A percentile compares a stretch with the other conserved stretches of the same genome.
Conservation (phyloP, 2,113 vertebrate genomes). For the Salvelinus alpinus region DNA sequence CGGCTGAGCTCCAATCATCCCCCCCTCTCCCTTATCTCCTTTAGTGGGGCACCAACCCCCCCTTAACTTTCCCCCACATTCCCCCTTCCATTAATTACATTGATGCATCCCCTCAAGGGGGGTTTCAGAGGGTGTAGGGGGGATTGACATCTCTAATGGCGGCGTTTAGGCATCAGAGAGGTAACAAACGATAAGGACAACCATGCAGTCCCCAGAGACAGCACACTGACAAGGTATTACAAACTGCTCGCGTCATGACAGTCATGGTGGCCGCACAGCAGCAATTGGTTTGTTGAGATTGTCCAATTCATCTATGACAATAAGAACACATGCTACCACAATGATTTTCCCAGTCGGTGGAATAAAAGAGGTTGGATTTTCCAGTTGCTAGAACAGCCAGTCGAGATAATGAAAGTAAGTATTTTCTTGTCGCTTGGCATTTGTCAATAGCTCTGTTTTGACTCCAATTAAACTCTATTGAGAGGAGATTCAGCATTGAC, state of each 20-base stretch:
- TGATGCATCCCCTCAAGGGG: background rate
- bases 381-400: too few relatives aligned
- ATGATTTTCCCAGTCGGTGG: background rate
- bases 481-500: background rate
- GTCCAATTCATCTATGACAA: background rate
- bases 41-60: background rate
- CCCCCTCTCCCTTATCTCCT: background rate
- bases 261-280: background rate
- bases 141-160: conserved; percentile 14
- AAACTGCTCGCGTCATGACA: too few relatives aligned
- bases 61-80: background rate
- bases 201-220: background rate
- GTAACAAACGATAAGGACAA: conserved; percentile 21
- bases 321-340: background rate
- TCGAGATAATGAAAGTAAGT: background rate
- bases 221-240: background rate
- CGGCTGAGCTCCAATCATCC: conserved; percentile 25
- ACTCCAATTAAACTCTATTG: background rate
- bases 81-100: conserved; percentile 2
- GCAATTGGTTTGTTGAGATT: background rate
- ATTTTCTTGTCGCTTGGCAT: background rate
- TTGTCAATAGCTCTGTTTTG: background rate
- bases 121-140: background rate
- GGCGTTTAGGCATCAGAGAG: background rate
- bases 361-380: too few relatives aligned